Base-by-base conservation (phyloP, 2,797 vertebrate species). In the Premnoplex brunnescens region DNA sequence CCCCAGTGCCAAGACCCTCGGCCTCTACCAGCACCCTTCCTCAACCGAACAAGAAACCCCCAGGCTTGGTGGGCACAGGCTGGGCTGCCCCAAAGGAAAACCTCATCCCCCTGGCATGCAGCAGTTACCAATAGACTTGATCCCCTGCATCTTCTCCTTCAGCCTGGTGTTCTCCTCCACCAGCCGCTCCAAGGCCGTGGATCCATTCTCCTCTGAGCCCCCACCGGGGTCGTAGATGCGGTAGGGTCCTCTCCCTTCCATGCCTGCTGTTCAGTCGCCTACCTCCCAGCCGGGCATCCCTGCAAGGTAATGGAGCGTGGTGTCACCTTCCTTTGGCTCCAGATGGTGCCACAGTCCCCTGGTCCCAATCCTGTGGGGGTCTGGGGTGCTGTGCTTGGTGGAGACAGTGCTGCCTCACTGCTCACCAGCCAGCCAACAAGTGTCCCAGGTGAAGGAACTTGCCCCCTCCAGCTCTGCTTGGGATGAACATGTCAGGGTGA, bases 181-280 rank as follows among this genome's bases (percentile, higher is more conserved):
- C 91, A 99, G 98, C 96, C 98, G 98, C 96, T 99, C 98, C 97
- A 99, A 99, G 97, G 99, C 98, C 37, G 97, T 85, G 71, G 96
- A 83, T 22, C 87, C 97, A 97, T 99, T 98, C 41, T 96, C 96
- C 4, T 90, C 88, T 1, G 88, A 95, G 52, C 96, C 97, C 98
- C 99, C 98, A 72, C 99, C 99, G 2, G 99, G 99, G 97, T 99
- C 99, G 43, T 99, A 99, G 97, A 99, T 99, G 96, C 98, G 99
- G 97, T 99, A 99, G 0, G 99, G 99, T 93, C 98, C 99, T 98
- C 98, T 99, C 96, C 99, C 98, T 97, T 99, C 99, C 99, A 99
- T 99, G 88, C 85, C 92, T 16, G 91, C 90, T 75, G 44, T 62
- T 98, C 93, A 98, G 93, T 86, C 92, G 5, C 93, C 92, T 72